phyloP scores from a whole-genome alignment of 2,888 invertebrate genomes.

The Malthinus flaveolus region DNA sequence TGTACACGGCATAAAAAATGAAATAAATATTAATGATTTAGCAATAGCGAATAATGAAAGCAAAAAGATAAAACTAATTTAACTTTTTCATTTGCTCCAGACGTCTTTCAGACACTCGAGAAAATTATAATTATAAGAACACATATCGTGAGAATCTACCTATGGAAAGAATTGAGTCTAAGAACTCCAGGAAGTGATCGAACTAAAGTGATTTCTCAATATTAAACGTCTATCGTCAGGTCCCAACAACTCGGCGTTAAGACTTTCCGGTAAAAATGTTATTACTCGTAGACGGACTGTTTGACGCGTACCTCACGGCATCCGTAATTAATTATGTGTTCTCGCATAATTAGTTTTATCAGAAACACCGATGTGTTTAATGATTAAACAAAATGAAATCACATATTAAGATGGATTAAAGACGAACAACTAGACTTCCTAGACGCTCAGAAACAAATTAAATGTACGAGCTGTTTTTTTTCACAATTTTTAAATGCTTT shows the following conservation, averaged over 20 bases:
- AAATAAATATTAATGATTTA: not conserved
- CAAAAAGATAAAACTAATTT: not conserved
- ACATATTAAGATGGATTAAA: too few species aligned
- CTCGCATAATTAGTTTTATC: constrained; percentile 7
- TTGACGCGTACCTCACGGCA: constrained; percentile 15
- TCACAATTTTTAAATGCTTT: too few species aligned
- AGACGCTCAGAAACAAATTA: too few species aligned
- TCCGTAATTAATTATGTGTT: constrained; percentile 10
- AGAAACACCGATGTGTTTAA: too few species aligned
- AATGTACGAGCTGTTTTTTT: too few species aligned
- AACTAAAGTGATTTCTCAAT: not conserved
- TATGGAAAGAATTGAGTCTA: not conserved
- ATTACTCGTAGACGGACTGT: constrained; percentile 11
- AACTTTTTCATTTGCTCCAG: not conserved
- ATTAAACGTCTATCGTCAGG: not conserved
- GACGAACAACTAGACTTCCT: too few species aligned
- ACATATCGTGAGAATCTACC: constrained; percentile 1
- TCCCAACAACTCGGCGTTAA: not conserved
- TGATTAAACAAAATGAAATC: too few species aligned
- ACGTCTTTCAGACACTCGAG: too few species aligned
- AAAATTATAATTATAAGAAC: not conserved
- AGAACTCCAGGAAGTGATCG: not conserved
- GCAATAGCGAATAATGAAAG: not conserved
- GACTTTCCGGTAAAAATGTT: constrained; percentile 10
- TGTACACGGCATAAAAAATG: not conserved